Percentiles rank a stretch among this genome's conserved stretches.
Conservation (phyloP, 2,797 vertebrate species). For the Lagodon rhomboides region DNA sequence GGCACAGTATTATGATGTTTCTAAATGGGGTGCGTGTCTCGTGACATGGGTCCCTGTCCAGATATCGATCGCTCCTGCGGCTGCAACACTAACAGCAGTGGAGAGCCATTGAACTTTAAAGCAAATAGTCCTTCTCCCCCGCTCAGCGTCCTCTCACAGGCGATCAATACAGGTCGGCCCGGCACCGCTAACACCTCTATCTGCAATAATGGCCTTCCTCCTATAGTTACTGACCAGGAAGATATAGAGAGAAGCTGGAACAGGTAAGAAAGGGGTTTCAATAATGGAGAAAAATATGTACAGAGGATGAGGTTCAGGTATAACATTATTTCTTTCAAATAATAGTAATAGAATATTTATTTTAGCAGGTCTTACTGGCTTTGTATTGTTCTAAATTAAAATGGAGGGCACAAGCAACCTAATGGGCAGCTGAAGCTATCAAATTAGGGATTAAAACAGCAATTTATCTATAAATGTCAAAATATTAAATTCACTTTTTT, state of each 20-base stretch:
- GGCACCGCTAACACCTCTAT: slow-evolving; percentile 79
- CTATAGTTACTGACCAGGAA: slow-evolving; percentile 75
- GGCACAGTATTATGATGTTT: slow-evolving; percentile 85
- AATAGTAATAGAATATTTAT: neutral
- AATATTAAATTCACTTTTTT: slow-evolving; percentile 15
- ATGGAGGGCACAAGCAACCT: neutral
- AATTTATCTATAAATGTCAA: slow-evolving; percentile 13
- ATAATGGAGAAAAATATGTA: slow-evolving; percentile 8
- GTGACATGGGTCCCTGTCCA: slow-evolving; percentile 83
- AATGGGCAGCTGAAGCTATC: neutral
- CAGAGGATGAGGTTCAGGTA: neutral
- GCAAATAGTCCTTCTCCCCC: slow-evolving; percentile 86
- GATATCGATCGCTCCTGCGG: slow-evolving; percentile 82
- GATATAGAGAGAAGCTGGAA: slow-evolving; percentile 48
- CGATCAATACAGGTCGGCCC: slow-evolving; percentile 79
- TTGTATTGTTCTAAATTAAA: neutral
- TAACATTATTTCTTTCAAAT: neutral
- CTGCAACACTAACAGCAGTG: slow-evolving; percentile 82
- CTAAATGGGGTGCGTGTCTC: slow-evolving; percentile 85
- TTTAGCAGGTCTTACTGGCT: neutral
- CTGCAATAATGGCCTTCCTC: slow-evolving; percentile 77
- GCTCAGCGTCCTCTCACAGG: slow-evolving; percentile 77
- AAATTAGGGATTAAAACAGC: slow-evolving; percentile 1
- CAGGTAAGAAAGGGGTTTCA: slow-evolving; percentile 17
- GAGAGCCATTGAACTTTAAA: slow-evolving; percentile 87